These are phyloP conservation scores for Phenganax marumi DNA, from an alignment of 92 coral and sea anemone species.

Conservation along the genomic window DNA sequence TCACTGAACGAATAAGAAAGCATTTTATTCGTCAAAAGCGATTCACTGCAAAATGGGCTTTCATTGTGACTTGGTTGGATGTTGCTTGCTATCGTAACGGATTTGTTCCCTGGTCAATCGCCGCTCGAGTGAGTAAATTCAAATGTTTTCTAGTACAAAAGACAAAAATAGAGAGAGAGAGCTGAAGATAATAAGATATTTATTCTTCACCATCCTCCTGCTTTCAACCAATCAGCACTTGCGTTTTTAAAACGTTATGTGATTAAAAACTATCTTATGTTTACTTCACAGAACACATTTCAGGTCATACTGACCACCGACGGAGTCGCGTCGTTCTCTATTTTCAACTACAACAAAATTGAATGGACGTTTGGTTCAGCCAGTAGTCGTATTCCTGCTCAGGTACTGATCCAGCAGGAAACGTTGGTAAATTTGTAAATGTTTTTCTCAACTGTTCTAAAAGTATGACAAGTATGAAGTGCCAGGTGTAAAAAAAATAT, in stretches of 20 bases:
- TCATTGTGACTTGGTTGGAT: slow-evolving; percentile 42
- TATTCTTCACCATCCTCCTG: no score
- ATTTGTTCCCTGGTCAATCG: not conserved
- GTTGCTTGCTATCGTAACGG: slow-evolving; percentile 32
- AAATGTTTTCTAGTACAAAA: not conserved
- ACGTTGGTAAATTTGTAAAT: no score
- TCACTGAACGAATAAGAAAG: slow-evolving; percentile 40
- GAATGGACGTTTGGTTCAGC: not conserved
- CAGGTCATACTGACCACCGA: slow-evolving; percentile 8
- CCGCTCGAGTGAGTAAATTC: not conserved
- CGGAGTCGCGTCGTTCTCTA: not conserved
- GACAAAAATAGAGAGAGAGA: no score
- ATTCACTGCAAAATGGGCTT: slow-evolving; percentile 41
- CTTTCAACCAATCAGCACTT: no score
- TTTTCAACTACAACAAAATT: slow-evolving; percentile 8
- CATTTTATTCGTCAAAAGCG: slow-evolving; percentile 32
- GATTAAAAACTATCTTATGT: not conserved
- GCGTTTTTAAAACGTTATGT: no score
- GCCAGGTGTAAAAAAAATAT: no score
- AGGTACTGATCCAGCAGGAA: not conserved
- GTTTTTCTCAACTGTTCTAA: no score
- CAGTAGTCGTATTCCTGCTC: not conserved
- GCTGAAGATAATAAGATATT: no score
- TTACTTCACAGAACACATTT: not conserved
- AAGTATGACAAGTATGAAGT: no score